Conservation (phyloP, 2,113 vertebrate species). For the Amphiprion ocellaris region DNA sequence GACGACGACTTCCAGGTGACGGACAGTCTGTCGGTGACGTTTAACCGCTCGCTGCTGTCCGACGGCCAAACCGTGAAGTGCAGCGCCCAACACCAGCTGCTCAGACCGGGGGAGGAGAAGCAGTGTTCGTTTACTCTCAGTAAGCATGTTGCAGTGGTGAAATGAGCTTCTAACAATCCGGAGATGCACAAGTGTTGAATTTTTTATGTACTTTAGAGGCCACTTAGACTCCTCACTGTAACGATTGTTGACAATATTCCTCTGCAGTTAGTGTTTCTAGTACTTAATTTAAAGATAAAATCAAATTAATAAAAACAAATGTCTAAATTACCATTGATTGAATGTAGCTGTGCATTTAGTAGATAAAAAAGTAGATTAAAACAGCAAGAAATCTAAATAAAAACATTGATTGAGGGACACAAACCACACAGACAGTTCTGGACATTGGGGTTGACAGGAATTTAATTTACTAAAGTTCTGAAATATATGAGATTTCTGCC, state of each 20-base stretch:
- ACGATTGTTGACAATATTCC: not conserved
- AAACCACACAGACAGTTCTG: too few species aligned
- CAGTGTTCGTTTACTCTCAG: slow-evolving; percentile 86
- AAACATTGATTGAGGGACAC: too few species aligned
- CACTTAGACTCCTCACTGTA: slow-evolving; percentile 4
- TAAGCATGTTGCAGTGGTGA: slow-evolving; percentile 79
- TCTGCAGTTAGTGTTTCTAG: too few species aligned
- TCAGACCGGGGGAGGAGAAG: slow-evolving; percentile 34
- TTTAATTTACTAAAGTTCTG: too few species aligned
- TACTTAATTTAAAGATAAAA: not conserved
- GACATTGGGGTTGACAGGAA: too few species aligned
- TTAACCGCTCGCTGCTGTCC: slow-evolving; percentile 84
- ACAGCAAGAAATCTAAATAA: too few species aligned
- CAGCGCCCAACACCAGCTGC: slow-evolving; percentile 73
- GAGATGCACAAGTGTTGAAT: slow-evolving; percentile 27
- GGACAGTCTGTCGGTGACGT: slow-evolving; percentile 70
- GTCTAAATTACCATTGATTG: too few species aligned
- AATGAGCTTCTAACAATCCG: slow-evolving; percentile 7
- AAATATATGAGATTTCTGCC: too few species aligned
- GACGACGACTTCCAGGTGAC: slow-evolving; percentile 24
- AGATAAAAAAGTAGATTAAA: too few species aligned
- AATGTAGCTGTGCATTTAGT: too few species aligned
- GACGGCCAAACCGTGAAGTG: slow-evolving; percentile 86
- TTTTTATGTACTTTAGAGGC: slow-evolving; percentile 39
- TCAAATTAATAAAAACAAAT: too few species aligned